Percentiles rank a stretch among this genome's conserved stretches.
These are phyloP conservation scores for Platalea minor DNA, from an alignment of 2,797 vertebrate species.

Conservation along the genomic window DNA sequence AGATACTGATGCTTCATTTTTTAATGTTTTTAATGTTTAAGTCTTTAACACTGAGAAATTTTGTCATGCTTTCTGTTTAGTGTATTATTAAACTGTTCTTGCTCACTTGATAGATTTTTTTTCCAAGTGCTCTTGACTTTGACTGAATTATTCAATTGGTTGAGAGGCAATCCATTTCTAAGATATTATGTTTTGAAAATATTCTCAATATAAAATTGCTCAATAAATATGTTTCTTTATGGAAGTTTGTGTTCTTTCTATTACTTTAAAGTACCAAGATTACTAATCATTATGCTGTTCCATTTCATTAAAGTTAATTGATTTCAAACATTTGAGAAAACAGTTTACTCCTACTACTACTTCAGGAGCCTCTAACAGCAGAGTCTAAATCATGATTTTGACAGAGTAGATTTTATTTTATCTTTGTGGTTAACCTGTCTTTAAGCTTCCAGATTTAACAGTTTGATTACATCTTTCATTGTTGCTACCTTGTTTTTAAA, in stretches of 20 bases:
- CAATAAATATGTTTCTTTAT: constrained; percentile 28
- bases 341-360: background rate
- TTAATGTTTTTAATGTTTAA: background rate
- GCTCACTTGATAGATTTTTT: constrained; percentile 42
- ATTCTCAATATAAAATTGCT: constrained; percentile 22
- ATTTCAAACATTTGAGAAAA: constrained; percentile 58
- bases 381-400: constrained; percentile 32
- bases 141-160: background rate
- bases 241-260: constrained; percentile 38
- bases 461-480: background rate
- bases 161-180: background rate
- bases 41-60: background rate
- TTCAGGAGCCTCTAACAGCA: constrained; percentile 26
- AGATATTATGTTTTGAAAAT: background rate
- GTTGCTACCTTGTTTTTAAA: constrained; percentile 4
- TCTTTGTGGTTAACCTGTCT: constrained; percentile 2
- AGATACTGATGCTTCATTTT: background rate
- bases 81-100: constrained; percentile 37
- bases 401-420: constrained; percentile 20
- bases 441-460: constrained; percentile 29
- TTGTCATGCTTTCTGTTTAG: constrained; percentile 23
- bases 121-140: background rate
- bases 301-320: constrained; percentile 64
- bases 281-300: constrained; percentile 57
- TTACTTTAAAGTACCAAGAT: constrained; percentile 37